phyloP scores from a whole-genome alignment of 1,140 invertebrate species.

The Aporrectodea caliginosa region DNA sequence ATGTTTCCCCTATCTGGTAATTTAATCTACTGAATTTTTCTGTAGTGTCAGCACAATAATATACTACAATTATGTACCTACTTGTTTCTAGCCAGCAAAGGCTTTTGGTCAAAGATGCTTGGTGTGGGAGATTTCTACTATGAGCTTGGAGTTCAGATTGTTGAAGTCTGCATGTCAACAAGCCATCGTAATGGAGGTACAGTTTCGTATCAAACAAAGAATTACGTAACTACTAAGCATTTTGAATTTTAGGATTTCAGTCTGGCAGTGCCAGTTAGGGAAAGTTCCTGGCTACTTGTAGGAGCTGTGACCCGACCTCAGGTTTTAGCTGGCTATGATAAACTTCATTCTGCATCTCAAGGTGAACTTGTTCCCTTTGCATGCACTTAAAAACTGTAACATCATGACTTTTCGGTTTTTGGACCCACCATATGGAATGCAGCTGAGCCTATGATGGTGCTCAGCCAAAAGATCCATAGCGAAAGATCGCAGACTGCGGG shows the following conservation, averaged over 20 bases:
- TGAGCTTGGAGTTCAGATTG: conserved; percentile 95
- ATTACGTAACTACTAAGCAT: too few species aligned
- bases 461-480: too few species aligned
- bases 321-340: conserved; percentile 33
- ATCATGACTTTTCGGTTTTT: conserved; percentile 28
- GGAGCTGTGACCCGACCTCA: conserved; percentile 28
- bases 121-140: conserved; percentile 99
- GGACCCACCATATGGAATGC: conserved; percentile 23
- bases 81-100: conserved; percentile 58
- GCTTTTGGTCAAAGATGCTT: conserved; percentile 94
- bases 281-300: background rate
- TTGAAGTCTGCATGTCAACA: conserved; percentile 93
- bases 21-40: too few species aligned
- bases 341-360: too few species aligned
- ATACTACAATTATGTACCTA: too few species aligned
- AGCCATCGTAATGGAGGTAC: conserved; percentile 62
- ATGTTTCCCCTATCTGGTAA: too few species aligned
- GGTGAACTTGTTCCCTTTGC: too few species aligned
- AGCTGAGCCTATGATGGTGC: conserved; percentile 26
- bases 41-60: too few species aligned
- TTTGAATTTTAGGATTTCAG: background rate
- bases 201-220: conserved; percentile 12
- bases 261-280: too few species aligned
- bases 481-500: too few species aligned
- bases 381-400: conserved; percentile 24